Evolutionary conservation across 2,888 invertebrate species (phyloP).

Genomic region (Anthoptus insignis): DNA sequence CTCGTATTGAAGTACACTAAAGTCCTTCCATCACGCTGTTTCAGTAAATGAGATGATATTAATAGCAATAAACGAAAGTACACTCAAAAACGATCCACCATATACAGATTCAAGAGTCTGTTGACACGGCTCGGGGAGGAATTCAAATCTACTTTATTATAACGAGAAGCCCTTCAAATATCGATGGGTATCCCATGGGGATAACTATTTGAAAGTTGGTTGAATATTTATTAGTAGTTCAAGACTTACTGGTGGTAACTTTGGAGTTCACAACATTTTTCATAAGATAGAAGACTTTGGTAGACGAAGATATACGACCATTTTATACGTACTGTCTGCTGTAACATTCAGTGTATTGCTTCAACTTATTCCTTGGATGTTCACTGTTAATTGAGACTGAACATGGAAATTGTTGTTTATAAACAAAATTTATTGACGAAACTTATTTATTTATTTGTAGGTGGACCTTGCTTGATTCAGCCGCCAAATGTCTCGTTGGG

Average conservation of each 20-base stretch:
- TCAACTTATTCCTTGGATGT: neutral
- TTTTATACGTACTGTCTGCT: neutral
- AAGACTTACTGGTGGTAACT: neutral
- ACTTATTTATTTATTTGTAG: no score
- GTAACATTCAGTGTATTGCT: neutral
- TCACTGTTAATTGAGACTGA: no score
- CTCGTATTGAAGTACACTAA: neutral
- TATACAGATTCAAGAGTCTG: slow-evolving; percentile 8
- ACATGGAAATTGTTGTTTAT: no score
- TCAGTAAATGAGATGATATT: slow-evolving; percentile 4
- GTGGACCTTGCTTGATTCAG: no score
- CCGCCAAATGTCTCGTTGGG: no score
- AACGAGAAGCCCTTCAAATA: slow-evolving; percentile 21
- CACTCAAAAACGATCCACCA: slow-evolving; percentile 11
- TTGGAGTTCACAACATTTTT: neutral
- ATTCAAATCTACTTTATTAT: slow-evolving; percentile 24
- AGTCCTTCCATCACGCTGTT: neutral
- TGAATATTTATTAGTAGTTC: slow-evolving; percentile 21
- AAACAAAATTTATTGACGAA: no score
- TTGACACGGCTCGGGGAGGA: slow-evolving; percentile 15
- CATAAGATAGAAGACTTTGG: neutral
- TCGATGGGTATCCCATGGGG: slow-evolving; percentile 10
- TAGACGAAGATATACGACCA: neutral
- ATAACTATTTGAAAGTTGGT: slow-evolving; percentile 20
- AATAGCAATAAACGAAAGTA: neutral